phyloP scores from a whole-genome alignment of 2,797 vertebrate genomes.

The Pteropus rufus region DNA sequence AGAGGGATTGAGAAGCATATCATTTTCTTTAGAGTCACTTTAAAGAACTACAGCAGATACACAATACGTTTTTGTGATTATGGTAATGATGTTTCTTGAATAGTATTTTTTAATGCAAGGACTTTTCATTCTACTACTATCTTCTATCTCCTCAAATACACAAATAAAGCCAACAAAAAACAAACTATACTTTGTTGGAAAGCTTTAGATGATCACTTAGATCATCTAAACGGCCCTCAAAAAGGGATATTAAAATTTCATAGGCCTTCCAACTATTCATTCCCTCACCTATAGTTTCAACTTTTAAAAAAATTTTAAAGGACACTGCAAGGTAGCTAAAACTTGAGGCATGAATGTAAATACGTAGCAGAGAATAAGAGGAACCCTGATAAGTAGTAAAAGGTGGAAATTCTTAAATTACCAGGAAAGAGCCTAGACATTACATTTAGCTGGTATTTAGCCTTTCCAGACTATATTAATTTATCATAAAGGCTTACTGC shows the following conservation, averaged over 20 bases:
- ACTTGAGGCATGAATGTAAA: background rate
- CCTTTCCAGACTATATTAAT: background rate
- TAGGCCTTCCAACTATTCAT: background rate
- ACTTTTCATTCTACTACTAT: background rate
- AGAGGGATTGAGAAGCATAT: slow-evolving; percentile 16
- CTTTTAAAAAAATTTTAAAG: background rate
- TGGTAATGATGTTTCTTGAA: background rate
- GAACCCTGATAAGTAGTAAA: background rate
- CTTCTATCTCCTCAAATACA: background rate
- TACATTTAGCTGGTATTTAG: background rate
- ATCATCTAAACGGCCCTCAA: background rate
- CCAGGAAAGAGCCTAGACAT: background rate
- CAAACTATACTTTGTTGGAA: slow-evolving; percentile 10
- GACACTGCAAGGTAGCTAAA: background rate
- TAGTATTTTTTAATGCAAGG: slow-evolving; percentile 19
- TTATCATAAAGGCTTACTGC: slow-evolving; percentile 12
- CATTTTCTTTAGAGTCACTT: background rate
- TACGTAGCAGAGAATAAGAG: background rate
- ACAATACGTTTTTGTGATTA: background rate
- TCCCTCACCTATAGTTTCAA: background rate
- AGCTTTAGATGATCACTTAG: background rate
- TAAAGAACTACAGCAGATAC: background rate
- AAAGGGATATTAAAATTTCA: background rate
- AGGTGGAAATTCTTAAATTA: background rate
- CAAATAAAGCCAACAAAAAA: slow-evolving; percentile 1